phyloP scores from a whole-genome alignment of 2,888 invertebrate species.

The Xestia ashworthii region DNA sequence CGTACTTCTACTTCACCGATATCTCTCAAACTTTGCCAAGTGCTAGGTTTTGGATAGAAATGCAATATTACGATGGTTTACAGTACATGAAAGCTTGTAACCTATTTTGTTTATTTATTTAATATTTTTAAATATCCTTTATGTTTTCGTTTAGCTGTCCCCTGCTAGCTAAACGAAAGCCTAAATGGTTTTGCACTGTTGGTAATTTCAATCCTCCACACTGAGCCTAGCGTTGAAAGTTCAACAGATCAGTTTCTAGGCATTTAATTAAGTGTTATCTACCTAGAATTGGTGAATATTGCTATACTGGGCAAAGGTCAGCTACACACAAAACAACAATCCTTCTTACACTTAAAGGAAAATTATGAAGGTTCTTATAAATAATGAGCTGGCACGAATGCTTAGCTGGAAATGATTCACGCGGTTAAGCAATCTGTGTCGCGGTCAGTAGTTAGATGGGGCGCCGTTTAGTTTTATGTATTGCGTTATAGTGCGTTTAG shows the following conservation, averaged over 20 bases:
- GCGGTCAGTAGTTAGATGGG: slow-evolving; percentile 61
- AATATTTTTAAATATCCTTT: too few relatives aligned
- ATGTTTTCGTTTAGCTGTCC: too few relatives aligned
- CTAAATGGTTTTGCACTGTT: background rate
- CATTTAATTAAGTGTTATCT: background rate
- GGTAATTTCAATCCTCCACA: background rate
- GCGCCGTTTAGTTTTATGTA: slow-evolving; percentile 36
- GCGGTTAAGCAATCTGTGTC: slow-evolving; percentile 60
- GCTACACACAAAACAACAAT: background rate
- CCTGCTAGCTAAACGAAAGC: background rate
- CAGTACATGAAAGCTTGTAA: too few relatives aligned
- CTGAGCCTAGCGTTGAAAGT: background rate
- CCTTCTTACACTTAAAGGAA: slow-evolving; percentile 39
- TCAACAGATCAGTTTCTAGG: background rate
- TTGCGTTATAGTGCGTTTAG: slow-evolving; percentile 40
- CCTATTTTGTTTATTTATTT: too few relatives aligned
- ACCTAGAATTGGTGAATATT: background rate
- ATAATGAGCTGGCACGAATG: slow-evolving; percentile 40
- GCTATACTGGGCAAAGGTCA: slow-evolving; percentile 4
- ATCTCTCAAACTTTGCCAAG: too few relatives aligned
- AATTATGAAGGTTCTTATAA: slow-evolving; percentile 43
- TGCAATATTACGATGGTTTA: too few relatives aligned
- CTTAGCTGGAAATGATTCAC: slow-evolving; percentile 54
- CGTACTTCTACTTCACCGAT: too few relatives aligned
- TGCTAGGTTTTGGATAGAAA: too few relatives aligned